A percentile compares a stretch with the other conserved stretches of the same genome.
Conservation (phyloP, 2,797 vertebrate genomes). For the Micromesistius poutassou region DNA sequence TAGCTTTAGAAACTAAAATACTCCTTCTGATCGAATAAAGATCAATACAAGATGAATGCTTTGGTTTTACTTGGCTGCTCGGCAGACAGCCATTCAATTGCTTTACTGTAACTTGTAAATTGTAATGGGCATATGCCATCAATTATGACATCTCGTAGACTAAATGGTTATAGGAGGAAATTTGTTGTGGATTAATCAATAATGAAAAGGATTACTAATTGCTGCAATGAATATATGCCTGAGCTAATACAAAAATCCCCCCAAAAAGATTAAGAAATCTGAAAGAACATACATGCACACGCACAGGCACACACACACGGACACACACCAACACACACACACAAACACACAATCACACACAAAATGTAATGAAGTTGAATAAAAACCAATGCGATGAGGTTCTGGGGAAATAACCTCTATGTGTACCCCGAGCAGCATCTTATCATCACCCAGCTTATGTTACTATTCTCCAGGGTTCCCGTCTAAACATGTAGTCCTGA, state of each 20-base stretch:
- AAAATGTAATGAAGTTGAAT: not conserved
- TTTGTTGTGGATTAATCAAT: not conserved
- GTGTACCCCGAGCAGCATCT: not conserved
- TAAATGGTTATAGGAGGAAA: not conserved
- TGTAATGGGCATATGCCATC: not conserved
- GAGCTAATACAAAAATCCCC: not conserved
- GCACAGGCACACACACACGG: not conserved
- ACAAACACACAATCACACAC: not conserved
- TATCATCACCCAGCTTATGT: not conserved
- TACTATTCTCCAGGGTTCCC: not conserved
- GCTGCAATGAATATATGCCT: not conserved
- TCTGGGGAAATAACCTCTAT: not conserved
- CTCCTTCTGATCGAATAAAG: not conserved
- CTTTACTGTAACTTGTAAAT: not conserved
- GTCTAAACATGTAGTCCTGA: not conserved
- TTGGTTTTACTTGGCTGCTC: not conserved
- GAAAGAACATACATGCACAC: not conserved
- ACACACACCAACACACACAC: not conserved
- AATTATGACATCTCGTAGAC: conserved; percentile 1
- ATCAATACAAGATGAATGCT: not conserved
- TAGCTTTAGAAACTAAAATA: not conserved
- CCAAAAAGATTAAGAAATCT: not conserved
- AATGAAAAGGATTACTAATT: not conserved
- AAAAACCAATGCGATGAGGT: conserved; percentile 1
- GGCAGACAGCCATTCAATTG: not conserved